Evolutionary conservation across 2,113 vertebrate species (phyloP).

Genomic region (Dendrocopos noguchii): DNA sequence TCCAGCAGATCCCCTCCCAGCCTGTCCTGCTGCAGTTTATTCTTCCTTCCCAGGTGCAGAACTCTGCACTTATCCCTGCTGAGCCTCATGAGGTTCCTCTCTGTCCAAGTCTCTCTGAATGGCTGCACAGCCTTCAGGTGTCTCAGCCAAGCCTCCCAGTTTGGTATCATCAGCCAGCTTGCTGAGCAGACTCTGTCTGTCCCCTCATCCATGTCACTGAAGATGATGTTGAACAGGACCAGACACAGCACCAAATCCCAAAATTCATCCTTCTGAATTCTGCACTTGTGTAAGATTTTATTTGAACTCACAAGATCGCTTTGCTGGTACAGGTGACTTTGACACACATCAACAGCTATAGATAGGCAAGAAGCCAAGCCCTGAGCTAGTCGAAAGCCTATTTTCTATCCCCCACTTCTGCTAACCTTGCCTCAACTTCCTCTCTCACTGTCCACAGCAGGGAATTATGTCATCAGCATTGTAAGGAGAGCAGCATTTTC

Average conservation of each 20-base stretch:
- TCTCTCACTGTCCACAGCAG: background rate
- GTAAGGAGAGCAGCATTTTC: background rate
- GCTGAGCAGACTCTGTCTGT: too few species aligned
- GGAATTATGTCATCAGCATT: background rate
- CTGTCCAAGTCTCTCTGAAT: too few species aligned
- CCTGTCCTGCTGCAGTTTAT: too few species aligned
- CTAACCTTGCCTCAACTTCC: background rate
- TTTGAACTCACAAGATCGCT: background rate
- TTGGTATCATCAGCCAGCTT: too few species aligned
- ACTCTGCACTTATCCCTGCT: background rate
- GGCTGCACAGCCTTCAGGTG: too few species aligned
- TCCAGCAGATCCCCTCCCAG: too few species aligned
- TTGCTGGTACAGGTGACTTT: constrained; percentile 14
- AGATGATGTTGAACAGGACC: background rate
- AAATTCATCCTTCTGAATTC: background rate
- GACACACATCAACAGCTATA: background rate
- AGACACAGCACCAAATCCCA: background rate
- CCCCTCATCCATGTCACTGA: too few species aligned
- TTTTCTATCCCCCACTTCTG: background rate
- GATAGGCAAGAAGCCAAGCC: background rate
- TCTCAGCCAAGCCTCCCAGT: too few species aligned
- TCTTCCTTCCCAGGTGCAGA: background rate
- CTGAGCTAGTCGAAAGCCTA: background rate
- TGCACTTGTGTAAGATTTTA: background rate
- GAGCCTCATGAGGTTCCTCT: background rate